These are phyloP conservation scores for Hydra vulgaris DNA, from an alignment of 30 jellyfish, hydroid and myxozoan genomes.

Conservation along the genomic window DNA sequence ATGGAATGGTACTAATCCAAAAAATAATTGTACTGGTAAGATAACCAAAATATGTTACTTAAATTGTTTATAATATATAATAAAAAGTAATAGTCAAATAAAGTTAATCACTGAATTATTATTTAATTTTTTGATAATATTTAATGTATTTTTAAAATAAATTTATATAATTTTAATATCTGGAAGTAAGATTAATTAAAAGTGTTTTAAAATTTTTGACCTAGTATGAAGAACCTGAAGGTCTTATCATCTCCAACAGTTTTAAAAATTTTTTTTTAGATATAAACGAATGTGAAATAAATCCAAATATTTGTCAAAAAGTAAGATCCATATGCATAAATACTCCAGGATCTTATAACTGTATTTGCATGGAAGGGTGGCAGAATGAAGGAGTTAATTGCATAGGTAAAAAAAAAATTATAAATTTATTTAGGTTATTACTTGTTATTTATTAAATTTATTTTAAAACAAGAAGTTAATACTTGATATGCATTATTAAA, in stretches of 20 bases:
- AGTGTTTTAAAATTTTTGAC: too few relatives aligned
- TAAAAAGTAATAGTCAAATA: too few relatives aligned
- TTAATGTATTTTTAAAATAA: too few relatives aligned
- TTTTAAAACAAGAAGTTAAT: neutral
- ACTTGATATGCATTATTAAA: too few relatives aligned
- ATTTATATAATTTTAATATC: too few relatives aligned
- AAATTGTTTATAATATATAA: neutral
- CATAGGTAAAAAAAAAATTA: slow-evolving; percentile 62
- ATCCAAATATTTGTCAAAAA: neutral
- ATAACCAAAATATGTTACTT: neutral
- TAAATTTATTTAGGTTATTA: too few relatives aligned
- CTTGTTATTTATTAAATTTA: neutral
- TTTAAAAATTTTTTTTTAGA: neutral
- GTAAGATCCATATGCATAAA: slow-evolving; percentile 14
- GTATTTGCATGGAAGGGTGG: slow-evolving; percentile 24
- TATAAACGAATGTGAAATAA: neutral
- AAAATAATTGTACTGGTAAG: slow-evolving; percentile 59
- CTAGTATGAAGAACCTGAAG: too few relatives aligned
- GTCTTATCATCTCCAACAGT: too few relatives aligned
- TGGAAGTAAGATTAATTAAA: too few relatives aligned
- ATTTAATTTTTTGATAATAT: too few relatives aligned
- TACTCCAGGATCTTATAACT: slow-evolving; percentile 19
- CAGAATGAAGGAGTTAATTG: slow-evolving; percentile 24
- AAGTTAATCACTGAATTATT: too few relatives aligned
- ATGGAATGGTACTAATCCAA: slow-evolving; percentile 44